Evolutionary conservation across 2,113 vertebrate genomes (phyloP), one percentile per base, ranked within the genome.

Genomic region (Tupaia chinensis): DNA sequence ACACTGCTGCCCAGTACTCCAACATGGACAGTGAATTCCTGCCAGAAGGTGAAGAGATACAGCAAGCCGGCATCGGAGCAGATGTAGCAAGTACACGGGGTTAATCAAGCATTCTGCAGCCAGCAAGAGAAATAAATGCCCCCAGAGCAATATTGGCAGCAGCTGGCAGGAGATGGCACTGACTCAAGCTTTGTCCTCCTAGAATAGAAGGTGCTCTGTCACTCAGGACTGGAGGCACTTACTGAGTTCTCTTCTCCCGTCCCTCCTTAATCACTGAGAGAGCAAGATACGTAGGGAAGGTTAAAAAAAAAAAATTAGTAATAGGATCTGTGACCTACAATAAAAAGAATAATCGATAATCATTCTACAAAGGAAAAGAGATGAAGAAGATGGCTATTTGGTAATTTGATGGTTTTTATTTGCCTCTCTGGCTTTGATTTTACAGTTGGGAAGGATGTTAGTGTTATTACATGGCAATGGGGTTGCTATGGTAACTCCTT

Each of bases 401-500:
- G 95, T 96, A 91, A 96, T 97, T 96, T 88, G 87, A 93, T 97
- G 89, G 97, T 79, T 97, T 98, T 93, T 97, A 90, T 94, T 98
- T 97, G 91, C 95, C 4, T 97, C 94, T 74, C 89, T 89, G 96
- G 95, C 81, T 98, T 98, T 97, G 93, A 96, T 96, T 98, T 98
- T 6, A 34, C 85, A 94, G 91, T 97, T 97, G 96, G 95, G 81
- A 85, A 98, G 89, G 93, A 95, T 97, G 87, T 93, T 80, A 96
- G 94, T 73, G 58, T 53, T 10, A 95, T 97, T 97, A 89, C 94
- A 98, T 97, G 97, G 53, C 29, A 54, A 93, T 89, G 61, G 79
- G 15, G 89, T 97, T 98, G 97, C 96, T 69, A 17, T 96, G 93
- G 97, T 94, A 98, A 98, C 97, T 91, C 93, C 89, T 96, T 98